Evolutionary conservation across 2,888 invertebrate genomes (phyloP).

Genomic region (Pammene fasciana): DNA sequence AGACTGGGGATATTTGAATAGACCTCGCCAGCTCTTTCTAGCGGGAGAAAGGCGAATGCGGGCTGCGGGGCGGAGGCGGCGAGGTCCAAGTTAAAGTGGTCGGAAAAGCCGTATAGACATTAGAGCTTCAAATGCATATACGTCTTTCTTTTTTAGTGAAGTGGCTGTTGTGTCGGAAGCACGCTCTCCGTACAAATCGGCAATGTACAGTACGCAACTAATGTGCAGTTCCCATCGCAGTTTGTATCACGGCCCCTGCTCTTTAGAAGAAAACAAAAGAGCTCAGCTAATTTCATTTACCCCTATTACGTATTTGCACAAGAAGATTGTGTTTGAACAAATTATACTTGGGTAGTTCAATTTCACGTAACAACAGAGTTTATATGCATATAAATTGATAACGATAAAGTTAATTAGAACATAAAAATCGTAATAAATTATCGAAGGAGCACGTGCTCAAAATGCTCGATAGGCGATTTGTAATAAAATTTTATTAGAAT

Average conservation of each 20-base stretch:
- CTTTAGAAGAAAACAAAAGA: constrained; percentile 69
- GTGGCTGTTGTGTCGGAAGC: constrained; percentile 80
- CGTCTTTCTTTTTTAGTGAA: constrained; percentile 43
- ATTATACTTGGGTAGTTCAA: constrained; percentile 49
- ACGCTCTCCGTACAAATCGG: constrained; percentile 74
- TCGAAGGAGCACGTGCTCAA: not conserved
- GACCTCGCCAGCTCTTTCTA: constrained; percentile 76
- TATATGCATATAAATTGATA: constrained; percentile 44
- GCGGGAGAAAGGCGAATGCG: constrained; percentile 55
- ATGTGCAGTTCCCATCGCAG: constrained; percentile 76
- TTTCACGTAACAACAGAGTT: constrained; percentile 45
- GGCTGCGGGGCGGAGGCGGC: constrained; percentile 50
- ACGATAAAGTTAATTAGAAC: constrained; percentile 14
- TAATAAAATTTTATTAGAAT: constrained; percentile 36
- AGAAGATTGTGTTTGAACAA: constrained; percentile 62
- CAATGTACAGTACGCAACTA: constrained; percentile 74
- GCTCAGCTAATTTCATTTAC: constrained; percentile 76
- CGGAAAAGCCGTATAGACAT: constrained; percentile 21
- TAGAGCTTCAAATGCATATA: constrained; percentile 9
- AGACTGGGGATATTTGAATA: constrained; percentile 81
- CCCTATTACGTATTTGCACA: constrained; percentile 75
- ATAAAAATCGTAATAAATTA: not conserved
- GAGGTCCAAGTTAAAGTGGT: constrained; percentile 17
- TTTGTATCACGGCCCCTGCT: constrained; percentile 65
- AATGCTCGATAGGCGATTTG: constrained; percentile 16